Conservation (phyloP, 2,797 vertebrate species). For the Enteromius argenteus region DNA sequence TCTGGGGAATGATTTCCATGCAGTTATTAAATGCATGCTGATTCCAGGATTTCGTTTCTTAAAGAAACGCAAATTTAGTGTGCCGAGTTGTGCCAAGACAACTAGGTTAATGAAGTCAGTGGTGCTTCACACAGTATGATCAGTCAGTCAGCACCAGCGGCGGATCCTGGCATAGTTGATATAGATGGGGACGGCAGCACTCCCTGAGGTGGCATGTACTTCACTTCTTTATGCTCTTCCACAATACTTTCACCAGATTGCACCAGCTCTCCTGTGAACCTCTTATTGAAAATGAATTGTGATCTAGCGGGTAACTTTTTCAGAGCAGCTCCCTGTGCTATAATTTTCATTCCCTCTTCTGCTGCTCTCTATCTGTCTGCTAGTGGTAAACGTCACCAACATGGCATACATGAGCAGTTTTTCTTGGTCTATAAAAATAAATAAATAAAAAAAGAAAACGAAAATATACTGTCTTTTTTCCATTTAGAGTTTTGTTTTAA, state of each 20-base stretch:
- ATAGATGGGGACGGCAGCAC: background rate
- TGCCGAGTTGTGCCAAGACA: background rate
- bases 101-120: constrained; percentile 30
- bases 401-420: background rate
- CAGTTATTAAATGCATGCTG: background rate
- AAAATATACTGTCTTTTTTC: background rate
- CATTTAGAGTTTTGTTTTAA: background rate
- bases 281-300: constrained; percentile 1
- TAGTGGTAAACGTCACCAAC: background rate
- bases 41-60: background rate
- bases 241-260: background rate
- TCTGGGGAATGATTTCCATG: background rate
- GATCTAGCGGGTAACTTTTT: background rate
- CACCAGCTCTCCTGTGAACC: background rate
- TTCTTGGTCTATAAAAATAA: background rate
- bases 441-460: background rate
- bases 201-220: background rate
- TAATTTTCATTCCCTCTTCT: background rate
- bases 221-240: background rate
- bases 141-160: constrained; percentile 1
- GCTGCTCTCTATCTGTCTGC: background rate
- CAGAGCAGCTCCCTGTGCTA: background rate
- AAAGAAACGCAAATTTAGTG: background rate
- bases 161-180: background rate
- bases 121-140: constrained; percentile 3